phyloP scores from a whole-genome alignment of 1,140 invertebrate species.

The Belonocnema kinseyi region DNA sequence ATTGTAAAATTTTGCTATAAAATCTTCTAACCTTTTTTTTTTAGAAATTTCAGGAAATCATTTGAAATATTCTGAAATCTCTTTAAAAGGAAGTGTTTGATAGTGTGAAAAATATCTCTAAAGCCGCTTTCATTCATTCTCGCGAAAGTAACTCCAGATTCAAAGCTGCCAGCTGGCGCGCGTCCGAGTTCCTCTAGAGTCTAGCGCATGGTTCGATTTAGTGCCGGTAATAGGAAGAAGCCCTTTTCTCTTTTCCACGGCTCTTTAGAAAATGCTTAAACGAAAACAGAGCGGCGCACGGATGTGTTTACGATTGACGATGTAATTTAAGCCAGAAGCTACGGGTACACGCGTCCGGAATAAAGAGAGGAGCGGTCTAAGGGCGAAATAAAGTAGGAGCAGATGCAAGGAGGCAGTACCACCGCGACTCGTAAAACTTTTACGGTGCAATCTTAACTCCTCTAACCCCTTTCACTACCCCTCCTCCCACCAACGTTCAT shows the following conservation, averaged over 20 bases:
- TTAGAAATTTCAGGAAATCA: too few relatives aligned
- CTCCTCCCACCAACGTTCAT: conserved; percentile 1
- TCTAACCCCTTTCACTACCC: conserved; percentile 26
- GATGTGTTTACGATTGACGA: conserved; percentile 24
- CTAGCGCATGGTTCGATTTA: not conserved
- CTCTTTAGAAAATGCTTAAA: conserved; percentile 22
- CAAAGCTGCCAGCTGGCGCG: not conserved
- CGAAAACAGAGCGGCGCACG: conserved; percentile 17
- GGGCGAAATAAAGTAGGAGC: conserved; percentile 11
- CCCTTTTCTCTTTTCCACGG: not conserved
- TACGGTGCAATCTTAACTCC: conserved; percentile 26
- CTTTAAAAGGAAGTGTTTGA: too few relatives aligned
- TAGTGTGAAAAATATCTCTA: too few relatives aligned
- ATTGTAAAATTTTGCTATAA: too few relatives aligned
- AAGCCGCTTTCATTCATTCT: too few relatives aligned
- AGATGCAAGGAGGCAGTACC: conserved; percentile 30
- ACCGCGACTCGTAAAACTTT: conserved; percentile 25
- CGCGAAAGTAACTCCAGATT: not conserved
- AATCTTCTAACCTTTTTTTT: too few relatives aligned
- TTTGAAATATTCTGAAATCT: too few relatives aligned
- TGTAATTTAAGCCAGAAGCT: conserved; percentile 28
- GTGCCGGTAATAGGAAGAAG: not conserved
- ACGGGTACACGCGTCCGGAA: conserved; percentile 16
- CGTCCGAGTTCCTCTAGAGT: not conserved
- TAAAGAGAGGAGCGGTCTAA: conserved; percentile 16